phyloP scores from a whole-genome alignment of 2,797 vertebrate species.

The Melanotaenia boesemani region DNA sequence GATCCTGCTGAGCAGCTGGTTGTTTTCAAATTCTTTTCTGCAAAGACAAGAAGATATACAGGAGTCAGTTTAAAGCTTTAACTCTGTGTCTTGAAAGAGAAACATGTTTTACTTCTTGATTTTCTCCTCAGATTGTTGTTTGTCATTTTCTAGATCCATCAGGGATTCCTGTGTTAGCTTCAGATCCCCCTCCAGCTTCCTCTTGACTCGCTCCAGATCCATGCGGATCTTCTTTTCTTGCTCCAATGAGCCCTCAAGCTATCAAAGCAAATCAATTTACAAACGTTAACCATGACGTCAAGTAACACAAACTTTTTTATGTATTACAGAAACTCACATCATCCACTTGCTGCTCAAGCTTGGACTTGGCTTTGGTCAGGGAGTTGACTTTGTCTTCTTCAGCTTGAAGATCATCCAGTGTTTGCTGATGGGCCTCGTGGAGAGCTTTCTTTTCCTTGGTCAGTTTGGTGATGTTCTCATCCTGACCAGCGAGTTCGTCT shows the following conservation, averaged over 20 bases:
- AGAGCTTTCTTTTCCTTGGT: conserved; percentile 80
- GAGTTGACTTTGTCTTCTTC: conserved; percentile 87
- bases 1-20: conserved; percentile 82
- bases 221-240: too few species aligned
- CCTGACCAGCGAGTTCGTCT: conserved; percentile 85
- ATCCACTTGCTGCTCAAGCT: conserved; percentile 89
- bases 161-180: too few species aligned
- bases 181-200: too few species aligned
- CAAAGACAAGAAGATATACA: background rate
- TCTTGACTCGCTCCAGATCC: too few species aligned
- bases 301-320: too few species aligned
- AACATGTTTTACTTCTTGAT: too few species aligned
- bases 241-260: too few species aligned
- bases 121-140: too few species aligned
- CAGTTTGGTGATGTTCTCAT: conserved; percentile 83
- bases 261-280: conserved; percentile 10
- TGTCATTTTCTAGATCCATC: too few species aligned
- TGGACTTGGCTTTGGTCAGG: conserved; percentile 86
- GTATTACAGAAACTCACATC: conserved; percentile 78
- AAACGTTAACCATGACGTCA: background rate
- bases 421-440: too few species aligned
- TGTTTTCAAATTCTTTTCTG: conserved; percentile 90
- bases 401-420: too few species aligned
- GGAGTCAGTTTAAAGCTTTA: background rate
- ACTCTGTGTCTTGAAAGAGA: too few species aligned